Evolutionary conservation across 2,113 vertebrate species (phyloP).

Genomic region (Urocitellus parryii): DNA sequence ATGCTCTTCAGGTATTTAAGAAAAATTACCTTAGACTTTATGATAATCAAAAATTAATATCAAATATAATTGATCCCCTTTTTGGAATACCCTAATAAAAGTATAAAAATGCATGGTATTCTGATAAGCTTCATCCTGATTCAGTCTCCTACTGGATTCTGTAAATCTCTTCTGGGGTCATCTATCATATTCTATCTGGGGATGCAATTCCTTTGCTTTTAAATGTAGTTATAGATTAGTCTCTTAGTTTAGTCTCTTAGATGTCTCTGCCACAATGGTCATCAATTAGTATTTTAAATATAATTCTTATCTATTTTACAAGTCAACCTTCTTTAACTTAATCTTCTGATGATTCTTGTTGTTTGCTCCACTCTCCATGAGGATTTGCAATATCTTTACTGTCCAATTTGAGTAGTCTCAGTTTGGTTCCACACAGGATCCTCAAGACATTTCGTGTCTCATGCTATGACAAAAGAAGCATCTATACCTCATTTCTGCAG

Average conservation of each 20-base stretch:
- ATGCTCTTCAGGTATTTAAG: not conserved
- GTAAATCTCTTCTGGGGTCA: not conserved
- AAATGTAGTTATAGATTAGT: not conserved
- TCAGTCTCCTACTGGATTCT: not conserved
- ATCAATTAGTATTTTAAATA: not conserved
- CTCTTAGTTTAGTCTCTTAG: too few species aligned
- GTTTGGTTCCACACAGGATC: not conserved
- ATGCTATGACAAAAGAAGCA: not conserved
- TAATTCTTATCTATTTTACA: not conserved
- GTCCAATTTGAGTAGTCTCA: not conserved
- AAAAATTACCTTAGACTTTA: not conserved
- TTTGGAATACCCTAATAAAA: not conserved
- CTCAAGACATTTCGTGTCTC: not conserved
- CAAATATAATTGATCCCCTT: not conserved
- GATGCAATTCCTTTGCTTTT: not conserved
- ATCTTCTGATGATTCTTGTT: not conserved
- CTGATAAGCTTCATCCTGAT: not conserved
- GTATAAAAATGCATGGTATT: not conserved
- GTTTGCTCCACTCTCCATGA: not conserved
- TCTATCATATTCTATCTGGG: not conserved
- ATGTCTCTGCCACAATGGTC: not conserved
- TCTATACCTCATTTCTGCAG: not conserved
- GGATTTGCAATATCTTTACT: not conserved
- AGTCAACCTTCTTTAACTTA: not conserved
- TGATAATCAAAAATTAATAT: conserved; percentile 2